Conservation (phyloP, 2,888 invertebrate genomes). For the Pollenia labialis region DNA sequence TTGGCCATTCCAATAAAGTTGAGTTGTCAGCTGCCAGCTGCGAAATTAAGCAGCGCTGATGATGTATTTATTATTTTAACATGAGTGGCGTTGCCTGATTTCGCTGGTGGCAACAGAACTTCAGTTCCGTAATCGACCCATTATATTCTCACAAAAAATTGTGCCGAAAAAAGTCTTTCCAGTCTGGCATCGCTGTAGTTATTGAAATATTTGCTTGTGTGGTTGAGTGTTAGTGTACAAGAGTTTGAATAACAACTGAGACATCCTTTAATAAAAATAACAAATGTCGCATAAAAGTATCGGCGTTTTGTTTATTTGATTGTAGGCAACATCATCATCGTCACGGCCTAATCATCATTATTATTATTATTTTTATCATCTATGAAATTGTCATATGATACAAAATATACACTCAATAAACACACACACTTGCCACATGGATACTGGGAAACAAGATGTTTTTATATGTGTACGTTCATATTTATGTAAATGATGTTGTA, state of each 20-base stretch:
- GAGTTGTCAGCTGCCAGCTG: too few species aligned
- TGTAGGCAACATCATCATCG: constrained; percentile 46
- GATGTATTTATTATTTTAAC: too few species aligned
- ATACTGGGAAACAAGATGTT: not conserved
- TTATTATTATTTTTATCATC: constrained; percentile 49
- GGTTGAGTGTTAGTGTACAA: not conserved
- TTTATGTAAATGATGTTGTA: constrained; percentile 41
- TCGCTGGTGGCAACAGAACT: not conserved
- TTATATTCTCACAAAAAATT: not conserved
- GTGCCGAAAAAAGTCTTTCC: not conserved
- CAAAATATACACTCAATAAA: not conserved
- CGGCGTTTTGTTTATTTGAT: constrained; percentile 49
- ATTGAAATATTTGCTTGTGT: not conserved
- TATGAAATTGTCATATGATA: constrained; percentile 59
- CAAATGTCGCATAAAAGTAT: constrained; percentile 46
- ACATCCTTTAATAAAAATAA: constrained; percentile 61
- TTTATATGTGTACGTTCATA: not conserved
- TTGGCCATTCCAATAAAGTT: too few species aligned
- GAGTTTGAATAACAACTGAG: constrained; percentile 11
- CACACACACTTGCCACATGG: not conserved
- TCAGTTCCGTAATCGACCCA: not conserved
- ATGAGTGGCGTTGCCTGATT: too few species aligned
- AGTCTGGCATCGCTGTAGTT: constrained; percentile 10
- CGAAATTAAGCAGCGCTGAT: too few species aligned
- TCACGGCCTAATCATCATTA: constrained; percentile 9